Conservation (phyloP, 2,888 invertebrate species). For the Panopea generosa region DNA sequence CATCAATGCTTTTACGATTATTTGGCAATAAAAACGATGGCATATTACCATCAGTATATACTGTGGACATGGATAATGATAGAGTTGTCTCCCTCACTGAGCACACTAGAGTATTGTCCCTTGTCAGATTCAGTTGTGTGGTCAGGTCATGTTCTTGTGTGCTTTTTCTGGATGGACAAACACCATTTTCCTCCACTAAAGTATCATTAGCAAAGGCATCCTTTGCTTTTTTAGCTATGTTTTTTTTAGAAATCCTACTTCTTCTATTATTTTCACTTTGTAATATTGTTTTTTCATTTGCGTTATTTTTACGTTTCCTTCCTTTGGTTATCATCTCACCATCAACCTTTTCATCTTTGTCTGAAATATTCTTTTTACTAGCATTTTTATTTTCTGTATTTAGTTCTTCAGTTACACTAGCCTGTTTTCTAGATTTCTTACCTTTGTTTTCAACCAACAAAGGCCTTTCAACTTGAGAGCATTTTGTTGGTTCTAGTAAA, state of each 20-base stretch:
- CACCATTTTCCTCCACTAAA: slow-evolving; percentile 13
- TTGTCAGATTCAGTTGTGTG: slow-evolving; percentile 53
- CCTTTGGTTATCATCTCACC: neutral
- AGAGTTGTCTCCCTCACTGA: slow-evolving; percentile 62
- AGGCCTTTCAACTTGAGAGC: slow-evolving; percentile 48
- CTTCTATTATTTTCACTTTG: neutral
- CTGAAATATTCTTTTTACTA: slow-evolving; percentile 3
- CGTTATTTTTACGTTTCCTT: neutral
- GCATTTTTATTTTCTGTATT: neutral
- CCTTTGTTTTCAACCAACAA: slow-evolving; percentile 8
- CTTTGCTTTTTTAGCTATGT: slow-evolving; percentile 15
- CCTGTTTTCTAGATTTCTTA: slow-evolving; percentile 3
- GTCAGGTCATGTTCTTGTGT: slow-evolving; percentile 30
- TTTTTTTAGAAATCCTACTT: neutral
- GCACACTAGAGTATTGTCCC: slow-evolving; percentile 44
- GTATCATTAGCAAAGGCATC: slow-evolving; percentile 50
- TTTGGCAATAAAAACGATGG: slow-evolving; percentile 44
- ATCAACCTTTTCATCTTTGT: neutral
- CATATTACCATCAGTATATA: slow-evolving; percentile 65
- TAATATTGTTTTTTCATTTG: slow-evolving; percentile 1
- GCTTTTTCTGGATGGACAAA: neutral
- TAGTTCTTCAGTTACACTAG: too few relatives aligned
- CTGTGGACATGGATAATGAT: slow-evolving; percentile 71
- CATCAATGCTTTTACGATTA: slow-evolving; percentile 69
- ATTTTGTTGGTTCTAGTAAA: slow-evolving; percentile 63